Base-by-base conservation (phyloP, 2,113 vertebrate species). In the Mormoops blainvillei region DNA sequence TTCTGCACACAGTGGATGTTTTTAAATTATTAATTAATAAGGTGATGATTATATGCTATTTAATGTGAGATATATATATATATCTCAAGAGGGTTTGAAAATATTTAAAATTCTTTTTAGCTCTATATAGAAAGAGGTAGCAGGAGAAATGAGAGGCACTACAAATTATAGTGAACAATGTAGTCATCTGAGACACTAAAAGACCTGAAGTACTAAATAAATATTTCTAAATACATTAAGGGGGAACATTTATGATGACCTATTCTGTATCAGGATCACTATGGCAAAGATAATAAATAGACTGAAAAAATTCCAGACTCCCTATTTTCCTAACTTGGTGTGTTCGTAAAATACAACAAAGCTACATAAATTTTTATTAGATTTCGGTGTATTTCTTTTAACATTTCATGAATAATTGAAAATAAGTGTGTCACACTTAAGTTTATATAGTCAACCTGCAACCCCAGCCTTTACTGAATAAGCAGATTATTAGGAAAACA, bases 121-220 rank as follows among this genome's bases (percentile, higher is more conserved):
- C 1, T 38, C 8, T 84, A 8, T 48, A 68, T 81, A 73, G 84
- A 48, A 91, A 91, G 43, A 83, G 6, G 26, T 90, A 83, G 38
- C 38, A 84, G 65, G 13, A 96, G 38, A 50, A 84, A 36, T 24
- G 43, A 82, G 31, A 67, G 71, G 7, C 76, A 36, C 77, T 94
- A 48, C 7, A 97, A 22, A 94, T 95, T 90, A 83, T 73, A 92
- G 54, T 70, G 67, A 73, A 87, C 31, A 16, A 73, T 88, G 7
- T 67, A 93, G 36, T 88, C 41, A 36, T n/a, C 26, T 4, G 33
- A 81, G 45, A 52, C 65, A 73, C 19, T 80, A 91, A 97, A 91
- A 83, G 76, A 97, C 28, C 48, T 96, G 89, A 97, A 94, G 77
- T 67, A 97, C 97, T 81, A 93, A 97, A 93, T 95, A 94, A 96